phyloP scores from a whole-genome alignment of 1,140 invertebrate species.

The Sitodiplosis mosellana region DNA sequence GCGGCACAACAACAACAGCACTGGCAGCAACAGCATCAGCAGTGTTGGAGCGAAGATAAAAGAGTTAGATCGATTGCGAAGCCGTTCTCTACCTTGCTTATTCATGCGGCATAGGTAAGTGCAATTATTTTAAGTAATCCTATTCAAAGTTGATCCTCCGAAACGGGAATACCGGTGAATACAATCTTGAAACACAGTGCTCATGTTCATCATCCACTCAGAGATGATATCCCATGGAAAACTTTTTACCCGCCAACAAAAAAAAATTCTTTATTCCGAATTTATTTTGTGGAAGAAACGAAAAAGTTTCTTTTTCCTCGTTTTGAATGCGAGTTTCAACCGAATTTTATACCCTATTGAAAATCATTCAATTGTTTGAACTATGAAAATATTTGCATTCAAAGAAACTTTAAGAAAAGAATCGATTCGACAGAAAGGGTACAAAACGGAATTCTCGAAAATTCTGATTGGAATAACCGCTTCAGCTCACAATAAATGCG shows the following conservation, averaged over 20 bases:
- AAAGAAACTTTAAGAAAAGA: neutral
- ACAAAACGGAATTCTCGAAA: too few relatives aligned
- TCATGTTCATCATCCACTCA: too few relatives aligned
- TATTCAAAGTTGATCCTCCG: neutral
- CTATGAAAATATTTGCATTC: neutral
- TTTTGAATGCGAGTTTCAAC: neutral
- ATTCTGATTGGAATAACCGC: too few relatives aligned
- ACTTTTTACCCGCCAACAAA: too few relatives aligned
- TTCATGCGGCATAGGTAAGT: conserved; percentile 8
- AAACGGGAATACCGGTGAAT: neutral
- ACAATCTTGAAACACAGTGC: too few relatives aligned
- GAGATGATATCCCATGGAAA: too few relatives aligned
- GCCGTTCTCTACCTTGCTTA: conserved; percentile 6
- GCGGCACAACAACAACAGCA: neutral
- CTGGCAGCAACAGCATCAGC: conserved; percentile 6
- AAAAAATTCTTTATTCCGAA: too few relatives aligned
- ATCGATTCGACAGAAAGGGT: too few relatives aligned
- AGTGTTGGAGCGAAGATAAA: conserved; percentile 6
- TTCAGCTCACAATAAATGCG: too few relatives aligned
- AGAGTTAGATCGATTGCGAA: conserved; percentile 3
- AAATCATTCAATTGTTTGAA: neutral
- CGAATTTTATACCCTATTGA: neutral
- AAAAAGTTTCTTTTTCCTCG: too few relatives aligned
- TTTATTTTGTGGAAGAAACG: too few relatives aligned
- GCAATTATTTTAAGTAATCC: conserved; percentile 5